Conservation (phyloP, 2,888 invertebrate genomes). For the Eupithecia insigniata region DNA sequence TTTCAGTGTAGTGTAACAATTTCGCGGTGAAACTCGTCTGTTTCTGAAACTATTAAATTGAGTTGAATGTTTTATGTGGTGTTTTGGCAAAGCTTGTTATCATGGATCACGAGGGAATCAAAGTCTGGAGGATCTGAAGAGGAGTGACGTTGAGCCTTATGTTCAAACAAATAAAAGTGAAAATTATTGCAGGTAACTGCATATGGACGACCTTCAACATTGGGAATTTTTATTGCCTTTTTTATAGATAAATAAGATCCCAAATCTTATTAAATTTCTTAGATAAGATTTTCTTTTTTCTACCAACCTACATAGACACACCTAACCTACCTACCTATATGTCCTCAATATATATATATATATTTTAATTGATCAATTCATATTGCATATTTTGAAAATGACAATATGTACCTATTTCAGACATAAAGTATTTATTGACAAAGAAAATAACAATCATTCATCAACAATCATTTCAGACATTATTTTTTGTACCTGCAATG, state of each 20-base stretch:
- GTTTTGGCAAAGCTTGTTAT: constrained; percentile 25
- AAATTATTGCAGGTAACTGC: not conserved
- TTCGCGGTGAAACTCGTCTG: constrained; percentile 48
- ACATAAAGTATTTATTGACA: no score
- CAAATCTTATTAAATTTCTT: no score
- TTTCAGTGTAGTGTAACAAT: constrained; percentile 55
- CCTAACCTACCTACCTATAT: no score
- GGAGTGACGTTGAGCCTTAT: not conserved
- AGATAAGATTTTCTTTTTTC: not conserved
- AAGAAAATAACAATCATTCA: no score
- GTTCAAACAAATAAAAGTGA: not conserved
- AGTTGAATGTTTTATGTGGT: constrained; percentile 30
- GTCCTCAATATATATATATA: no score
- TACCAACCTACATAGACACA: not conserved
- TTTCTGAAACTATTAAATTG: constrained; percentile 35
- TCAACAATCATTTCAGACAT: not conserved
- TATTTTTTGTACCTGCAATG: not conserved
- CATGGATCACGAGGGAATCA: constrained; percentile 24
- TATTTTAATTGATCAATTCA: not conserved
- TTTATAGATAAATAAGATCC: no score
- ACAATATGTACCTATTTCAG: no score
- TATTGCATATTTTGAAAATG: not conserved
- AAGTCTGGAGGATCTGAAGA: constrained; percentile 9
- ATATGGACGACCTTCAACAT: not conserved
- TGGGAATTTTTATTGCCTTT: not conserved